A percentile compares a stretch with the other conserved stretches of the same genome.
phyloP scores from a whole-genome alignment of 2,888 invertebrate genomes.

The Caenorhabditis macrosperma region DNA sequence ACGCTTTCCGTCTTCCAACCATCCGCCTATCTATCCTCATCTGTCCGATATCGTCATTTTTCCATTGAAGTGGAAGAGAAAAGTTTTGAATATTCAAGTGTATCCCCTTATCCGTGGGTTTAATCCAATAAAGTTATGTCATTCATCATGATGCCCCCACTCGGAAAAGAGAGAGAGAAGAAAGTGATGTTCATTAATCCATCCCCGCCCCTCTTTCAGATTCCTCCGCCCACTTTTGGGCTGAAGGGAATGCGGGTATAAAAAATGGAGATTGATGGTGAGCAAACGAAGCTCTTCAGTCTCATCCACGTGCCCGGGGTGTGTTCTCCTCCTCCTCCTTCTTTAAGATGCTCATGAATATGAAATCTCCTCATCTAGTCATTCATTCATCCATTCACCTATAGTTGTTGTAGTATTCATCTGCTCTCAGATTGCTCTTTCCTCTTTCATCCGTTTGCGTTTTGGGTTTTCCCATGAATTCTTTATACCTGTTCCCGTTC shows the following conservation, averaged over 20 bases:
- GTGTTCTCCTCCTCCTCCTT: not conserved
- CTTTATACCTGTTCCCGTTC: slow-evolving; percentile 6
- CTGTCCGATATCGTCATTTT: slow-evolving; percentile 25
- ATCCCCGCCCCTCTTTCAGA: slow-evolving; percentile 19
- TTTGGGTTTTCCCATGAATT: slow-evolving; percentile 28
- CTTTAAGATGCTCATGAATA: slow-evolving; percentile 1
- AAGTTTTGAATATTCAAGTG: slow-evolving; percentile 22
- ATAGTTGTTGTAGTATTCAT: not conserved
- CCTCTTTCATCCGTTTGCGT: not conserved
- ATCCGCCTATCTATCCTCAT: slow-evolving; percentile 7
- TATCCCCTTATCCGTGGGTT: slow-evolving; percentile 16
- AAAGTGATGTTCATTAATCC: slow-evolving; percentile 55
- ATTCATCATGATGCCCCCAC: slow-evolving; percentile 31
- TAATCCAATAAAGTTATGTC: slow-evolving; percentile 58
- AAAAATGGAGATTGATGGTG: not conserved
- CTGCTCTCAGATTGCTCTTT: slow-evolving; percentile 20
- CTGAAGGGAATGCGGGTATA: not conserved
- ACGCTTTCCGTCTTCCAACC: not conserved
- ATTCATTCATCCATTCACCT: not conserved
- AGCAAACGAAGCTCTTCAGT: too few species aligned
- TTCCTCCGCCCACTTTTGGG: slow-evolving; percentile 16
- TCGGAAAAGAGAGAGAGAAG: slow-evolving; percentile 9
- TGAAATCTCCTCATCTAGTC: not conserved
- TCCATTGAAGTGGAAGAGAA: slow-evolving; percentile 30
- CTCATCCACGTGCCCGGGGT: not conserved